These are phyloP conservation scores for Adela reaumurella DNA, from an alignment of 2,888 invertebrate genomes.

Conservation along the genomic window DNA sequence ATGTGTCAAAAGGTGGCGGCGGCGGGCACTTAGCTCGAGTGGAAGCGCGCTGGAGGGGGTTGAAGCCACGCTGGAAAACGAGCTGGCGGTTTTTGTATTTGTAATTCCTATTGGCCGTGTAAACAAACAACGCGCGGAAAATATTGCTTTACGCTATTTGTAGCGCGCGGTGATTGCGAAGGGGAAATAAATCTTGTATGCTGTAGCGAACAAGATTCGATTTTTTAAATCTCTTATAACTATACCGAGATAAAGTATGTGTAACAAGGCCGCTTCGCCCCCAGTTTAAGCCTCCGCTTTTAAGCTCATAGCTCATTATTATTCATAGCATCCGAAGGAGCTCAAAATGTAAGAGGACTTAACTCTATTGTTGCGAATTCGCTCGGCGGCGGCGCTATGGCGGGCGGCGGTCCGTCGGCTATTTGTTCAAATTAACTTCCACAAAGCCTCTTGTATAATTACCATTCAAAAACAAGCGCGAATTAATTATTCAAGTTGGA, in stretches of 20 bases:
- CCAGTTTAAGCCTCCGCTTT: too few relatives aligned
- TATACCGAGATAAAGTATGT: too few relatives aligned
- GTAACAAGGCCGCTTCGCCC: too few relatives aligned
- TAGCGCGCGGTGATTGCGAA: conserved; percentile 1
- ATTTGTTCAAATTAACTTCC: not conserved
- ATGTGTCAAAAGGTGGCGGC: conserved; percentile 55
- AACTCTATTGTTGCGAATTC: conserved; percentile 8
- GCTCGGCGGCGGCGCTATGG: too few relatives aligned
- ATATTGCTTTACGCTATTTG: conserved; percentile 13
- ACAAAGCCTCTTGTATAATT: conserved; percentile 5
- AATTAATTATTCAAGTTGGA: conserved; percentile 9
- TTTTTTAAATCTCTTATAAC: too few relatives aligned
- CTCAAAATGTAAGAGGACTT: conserved; percentile 13
- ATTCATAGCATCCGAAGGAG: conserved; percentile 5
- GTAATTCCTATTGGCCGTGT: conserved; percentile 7
- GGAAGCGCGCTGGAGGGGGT: conserved; percentile 2
- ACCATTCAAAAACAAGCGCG: conserved; percentile 7
- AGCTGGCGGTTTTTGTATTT: conserved; percentile 13
- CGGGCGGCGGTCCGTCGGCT: not conserved
- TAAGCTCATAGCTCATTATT: conserved; percentile 2
- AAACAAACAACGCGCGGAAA: conserved; percentile 10
- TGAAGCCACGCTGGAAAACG: conserved; percentile 10
- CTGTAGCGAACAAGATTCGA: too few relatives aligned
- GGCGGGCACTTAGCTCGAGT: conserved; percentile 50
- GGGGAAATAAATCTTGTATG: too few relatives aligned